Evolutionary conservation across 2,888 invertebrate genomes (phyloP).

Genomic region (Stenoptilia bipunctidactyla): DNA sequence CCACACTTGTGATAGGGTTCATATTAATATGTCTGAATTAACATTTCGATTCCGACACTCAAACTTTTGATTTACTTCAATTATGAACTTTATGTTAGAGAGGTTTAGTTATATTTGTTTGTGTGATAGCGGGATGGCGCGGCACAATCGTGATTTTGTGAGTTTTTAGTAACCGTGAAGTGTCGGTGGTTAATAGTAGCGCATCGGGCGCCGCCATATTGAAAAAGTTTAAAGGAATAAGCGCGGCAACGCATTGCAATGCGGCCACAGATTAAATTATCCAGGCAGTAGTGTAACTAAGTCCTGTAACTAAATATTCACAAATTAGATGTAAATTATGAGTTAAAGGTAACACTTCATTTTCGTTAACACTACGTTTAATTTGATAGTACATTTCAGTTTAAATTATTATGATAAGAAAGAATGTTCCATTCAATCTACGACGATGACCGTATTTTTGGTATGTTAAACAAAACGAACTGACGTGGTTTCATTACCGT

Average conservation of each 20-base stretch:
- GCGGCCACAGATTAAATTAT: not conserved
- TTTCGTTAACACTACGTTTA: too few relatives aligned
- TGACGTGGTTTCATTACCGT: too few relatives aligned
- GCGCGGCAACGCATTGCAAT: constrained; percentile 33
- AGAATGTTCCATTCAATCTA: too few relatives aligned
- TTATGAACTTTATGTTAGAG: constrained; percentile 28
- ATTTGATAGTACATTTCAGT: too few relatives aligned
- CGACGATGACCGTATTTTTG: too few relatives aligned
- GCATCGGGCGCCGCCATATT: constrained; percentile 68
- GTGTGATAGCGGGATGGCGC: constrained; percentile 25
- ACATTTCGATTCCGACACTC: constrained; percentile 47
- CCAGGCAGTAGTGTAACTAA: too few relatives aligned
- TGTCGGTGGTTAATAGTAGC: constrained; percentile 69
- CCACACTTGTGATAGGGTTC: constrained; percentile 45
- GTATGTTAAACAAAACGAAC: too few relatives aligned
- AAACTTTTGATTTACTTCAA: constrained; percentile 22
- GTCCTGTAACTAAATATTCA: too few relatives aligned
- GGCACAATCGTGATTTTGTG: constrained; percentile 70
- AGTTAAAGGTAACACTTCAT: too few relatives aligned
- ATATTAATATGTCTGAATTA: constrained; percentile 50
- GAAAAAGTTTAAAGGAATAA: constrained; percentile 67
- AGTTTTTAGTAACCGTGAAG: constrained; percentile 71
- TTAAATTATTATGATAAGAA: too few relatives aligned
- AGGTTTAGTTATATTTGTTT: constrained; percentile 33
- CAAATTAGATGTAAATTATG: too few relatives aligned